Evolutionary conservation across 2,113 vertebrate species (phyloP).

Genomic region (Ptilonorhynchus violaceus): DNA sequence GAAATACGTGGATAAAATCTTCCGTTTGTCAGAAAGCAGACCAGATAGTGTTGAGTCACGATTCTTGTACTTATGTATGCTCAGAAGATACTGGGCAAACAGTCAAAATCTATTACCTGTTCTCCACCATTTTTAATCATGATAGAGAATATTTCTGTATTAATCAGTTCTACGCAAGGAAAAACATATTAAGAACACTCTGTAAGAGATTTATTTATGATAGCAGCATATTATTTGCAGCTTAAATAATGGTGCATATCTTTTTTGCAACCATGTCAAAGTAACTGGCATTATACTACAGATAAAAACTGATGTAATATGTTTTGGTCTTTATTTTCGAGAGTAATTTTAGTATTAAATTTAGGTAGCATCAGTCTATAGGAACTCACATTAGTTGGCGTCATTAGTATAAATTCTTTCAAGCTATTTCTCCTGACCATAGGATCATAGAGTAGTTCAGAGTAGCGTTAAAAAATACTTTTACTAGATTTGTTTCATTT

Average conservation of each 20-base stretch:
- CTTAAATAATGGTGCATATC: background rate
- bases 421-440: background rate
- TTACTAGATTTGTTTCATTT: background rate
- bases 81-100: background rate
- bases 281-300: background rate
- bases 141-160: background rate
- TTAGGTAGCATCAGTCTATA: background rate
- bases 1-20: background rate
- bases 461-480: background rate
- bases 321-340: background rate
- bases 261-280: background rate
- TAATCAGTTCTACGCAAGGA: background rate
- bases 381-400: background rate
- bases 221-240: background rate
- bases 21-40: background rate
- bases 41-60: background rate
- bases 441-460: background rate
- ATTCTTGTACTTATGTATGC: background rate
- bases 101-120: background rate
- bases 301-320: background rate
- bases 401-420: background rate
- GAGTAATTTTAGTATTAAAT: background rate
- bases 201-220: background rate
- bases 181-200: background rate
- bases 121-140: background rate